phyloP scores from a whole-genome alignment of 1,140 invertebrate species.

The Himalopsyche phryganea region DNA sequence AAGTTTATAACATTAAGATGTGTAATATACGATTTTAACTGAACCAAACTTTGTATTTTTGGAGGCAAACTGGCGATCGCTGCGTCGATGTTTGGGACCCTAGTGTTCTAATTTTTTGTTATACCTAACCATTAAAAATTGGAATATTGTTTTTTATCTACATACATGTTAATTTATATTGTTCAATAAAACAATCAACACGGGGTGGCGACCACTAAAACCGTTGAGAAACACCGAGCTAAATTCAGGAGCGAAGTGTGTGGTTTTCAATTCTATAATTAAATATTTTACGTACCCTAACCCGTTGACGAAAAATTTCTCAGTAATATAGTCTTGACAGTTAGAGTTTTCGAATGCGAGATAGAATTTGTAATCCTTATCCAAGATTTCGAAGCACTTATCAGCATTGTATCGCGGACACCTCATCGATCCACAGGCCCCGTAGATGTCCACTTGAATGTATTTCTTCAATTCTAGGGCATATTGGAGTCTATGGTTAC shows the following conservation, averaged over 20 bases:
- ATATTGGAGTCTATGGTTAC: conserved; percentile 83
- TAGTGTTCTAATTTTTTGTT: too few species aligned
- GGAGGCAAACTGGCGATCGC: too few species aligned
- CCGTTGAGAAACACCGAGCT: too few species aligned
- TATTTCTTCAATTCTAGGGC: conserved; percentile 81
- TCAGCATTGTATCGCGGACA: conserved; percentile 77
- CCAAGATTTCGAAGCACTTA: conserved; percentile 88
- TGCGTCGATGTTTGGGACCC: too few species aligned
- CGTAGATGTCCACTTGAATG: conserved; percentile 92
- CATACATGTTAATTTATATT: too few species aligned
- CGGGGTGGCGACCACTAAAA: neutral
- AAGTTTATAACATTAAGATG: too few species aligned
- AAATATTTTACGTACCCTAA: conserved; percentile 58
- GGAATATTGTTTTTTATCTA: too few species aligned
- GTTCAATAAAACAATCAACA: neutral
- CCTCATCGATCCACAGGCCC: conserved; percentile 80
- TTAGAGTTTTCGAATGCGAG: conserved; percentile 96
- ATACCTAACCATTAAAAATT: too few species aligned
- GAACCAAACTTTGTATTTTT: too few species aligned
- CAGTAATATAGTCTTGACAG: conserved; percentile 94
- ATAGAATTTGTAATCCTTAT: conserved; percentile 96
- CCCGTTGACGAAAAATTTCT: conserved; percentile 95
- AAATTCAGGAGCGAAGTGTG: too few species aligned
- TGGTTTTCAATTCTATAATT: conserved; percentile 1
- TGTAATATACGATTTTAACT: too few species aligned